Evolutionary conservation across 1,140 invertebrate genomes (phyloP).

Genomic region (Calosoma granatense): DNA sequence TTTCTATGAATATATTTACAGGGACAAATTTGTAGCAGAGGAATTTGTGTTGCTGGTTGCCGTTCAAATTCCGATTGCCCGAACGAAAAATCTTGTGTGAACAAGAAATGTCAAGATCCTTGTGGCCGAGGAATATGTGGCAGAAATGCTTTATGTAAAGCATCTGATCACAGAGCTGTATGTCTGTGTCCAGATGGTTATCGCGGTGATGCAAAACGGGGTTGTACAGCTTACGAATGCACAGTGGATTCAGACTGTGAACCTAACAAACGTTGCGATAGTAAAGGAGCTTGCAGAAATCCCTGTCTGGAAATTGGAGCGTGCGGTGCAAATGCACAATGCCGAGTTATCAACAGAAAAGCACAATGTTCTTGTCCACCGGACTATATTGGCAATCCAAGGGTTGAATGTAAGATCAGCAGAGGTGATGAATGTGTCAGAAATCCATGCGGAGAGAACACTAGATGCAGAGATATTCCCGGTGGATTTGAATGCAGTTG

Average conservation of each 20-base stretch:
- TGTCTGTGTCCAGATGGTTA: slow-evolving; percentile 78
- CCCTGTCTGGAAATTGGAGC: slow-evolving; percentile 64
- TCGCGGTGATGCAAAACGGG: slow-evolving; percentile 62
- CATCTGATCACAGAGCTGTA: slow-evolving; percentile 66
- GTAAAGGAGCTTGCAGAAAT: slow-evolving; percentile 67
- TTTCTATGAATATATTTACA: too few relatives aligned
- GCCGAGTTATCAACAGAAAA: slow-evolving; percentile 61
- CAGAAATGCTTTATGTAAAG: slow-evolving; percentile 61
- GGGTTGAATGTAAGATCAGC: slow-evolving; percentile 58
- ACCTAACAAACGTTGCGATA: slow-evolving; percentile 60
- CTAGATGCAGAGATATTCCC: slow-evolving; percentile 61
- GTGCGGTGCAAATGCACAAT: slow-evolving; percentile 79
- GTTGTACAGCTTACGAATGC: slow-evolving; percentile 68
- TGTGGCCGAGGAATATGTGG: slow-evolving; percentile 62
- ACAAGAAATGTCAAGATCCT: slow-evolving; percentile 65
- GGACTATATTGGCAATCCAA: slow-evolving; percentile 73
- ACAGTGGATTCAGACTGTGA: slow-evolving; percentile 66
- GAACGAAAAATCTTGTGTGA: slow-evolving; percentile 61
- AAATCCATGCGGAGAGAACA: slow-evolving; percentile 77
- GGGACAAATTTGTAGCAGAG: slow-evolving; percentile 48
- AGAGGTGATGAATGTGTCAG: slow-evolving; percentile 57
- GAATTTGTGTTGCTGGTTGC: slow-evolving; percentile 62
- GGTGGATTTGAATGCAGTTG: slow-evolving; percentile 71
- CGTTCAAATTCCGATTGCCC: slow-evolving; percentile 69
- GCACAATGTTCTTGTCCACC: slow-evolving; percentile 77